Conservation (phyloP, 2,113 vertebrate genomes). For the Datnioides undecimradiatus region DNA sequence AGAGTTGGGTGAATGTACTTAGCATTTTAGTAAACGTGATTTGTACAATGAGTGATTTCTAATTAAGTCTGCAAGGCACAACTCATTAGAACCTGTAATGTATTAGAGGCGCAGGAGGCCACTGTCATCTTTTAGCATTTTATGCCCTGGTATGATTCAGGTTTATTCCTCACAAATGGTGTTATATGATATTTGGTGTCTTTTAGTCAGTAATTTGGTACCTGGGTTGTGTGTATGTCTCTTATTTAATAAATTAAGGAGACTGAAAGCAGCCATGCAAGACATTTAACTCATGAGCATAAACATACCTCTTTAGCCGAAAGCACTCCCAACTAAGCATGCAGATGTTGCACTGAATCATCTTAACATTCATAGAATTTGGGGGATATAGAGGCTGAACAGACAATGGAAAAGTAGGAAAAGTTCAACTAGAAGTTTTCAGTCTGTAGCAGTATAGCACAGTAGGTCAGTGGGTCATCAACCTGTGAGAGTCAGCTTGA, state of each 20-base stretch:
- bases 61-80: not conserved
- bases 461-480: slow-evolving; percentile 40
- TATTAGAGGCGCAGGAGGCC: not conserved
- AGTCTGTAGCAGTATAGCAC: not conserved
- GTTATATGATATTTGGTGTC: not conserved
- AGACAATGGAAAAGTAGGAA: not conserved
- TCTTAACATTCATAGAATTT: not conserved
- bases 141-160: not conserved
- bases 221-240: not conserved
- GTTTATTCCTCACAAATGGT: not conserved
- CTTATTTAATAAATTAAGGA: no score
- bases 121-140: not conserved
- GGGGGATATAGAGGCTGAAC: not conserved
- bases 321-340: not conserved
- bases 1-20: not conserved
- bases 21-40: not conserved
- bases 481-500: not conserved
- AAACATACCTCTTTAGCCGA: not conserved
- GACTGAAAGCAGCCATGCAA: not conserved
- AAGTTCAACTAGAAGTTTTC: no score
- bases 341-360: no score
- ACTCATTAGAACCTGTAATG: not conserved
- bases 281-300: not conserved
- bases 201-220: not conserved
- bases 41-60: not conserved